phyloP scores from a whole-genome alignment of 2,888 invertebrate genomes.

The Ophion ventricosus region DNA sequence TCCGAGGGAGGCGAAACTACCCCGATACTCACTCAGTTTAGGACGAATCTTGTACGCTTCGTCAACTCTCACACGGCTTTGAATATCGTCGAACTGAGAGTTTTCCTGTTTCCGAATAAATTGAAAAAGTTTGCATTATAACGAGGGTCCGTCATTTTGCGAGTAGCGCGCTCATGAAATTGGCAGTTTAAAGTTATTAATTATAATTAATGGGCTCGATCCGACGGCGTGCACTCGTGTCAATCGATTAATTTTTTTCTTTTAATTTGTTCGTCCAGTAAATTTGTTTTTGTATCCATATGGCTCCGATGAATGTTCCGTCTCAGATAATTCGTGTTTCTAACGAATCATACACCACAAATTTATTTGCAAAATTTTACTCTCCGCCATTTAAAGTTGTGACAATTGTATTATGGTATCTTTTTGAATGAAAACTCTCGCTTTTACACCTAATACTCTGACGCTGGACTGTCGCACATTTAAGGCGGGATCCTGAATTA shows the following conservation, averaged over 20 bases:
- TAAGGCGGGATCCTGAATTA: no score
- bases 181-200: constrained; percentile 1
- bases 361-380: no score
- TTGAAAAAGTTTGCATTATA: constrained; percentile 15
- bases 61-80: constrained; percentile 3
- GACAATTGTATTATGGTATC: no score
- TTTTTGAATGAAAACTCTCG: no score
- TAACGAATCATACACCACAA: no score
- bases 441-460: no score
- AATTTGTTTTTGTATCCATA: no score
- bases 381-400: no score
- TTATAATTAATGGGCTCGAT: background rate
- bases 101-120: constrained; percentile 13
- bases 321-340: no score
- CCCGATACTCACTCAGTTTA: background rate
- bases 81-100: constrained; percentile 11
- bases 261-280: background rate
- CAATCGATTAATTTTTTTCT: background rate
- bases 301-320: no score
- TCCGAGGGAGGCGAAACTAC: background rate
- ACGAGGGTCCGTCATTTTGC: background rate
- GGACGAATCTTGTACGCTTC: constrained; percentile 18
- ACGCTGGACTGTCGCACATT: no score
- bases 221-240: background rate
- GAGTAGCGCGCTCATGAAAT: constrained; percentile 11